phyloP scores from a whole-genome alignment of 1,140 invertebrate genomes.

The Drosophila seguyi region DNA sequence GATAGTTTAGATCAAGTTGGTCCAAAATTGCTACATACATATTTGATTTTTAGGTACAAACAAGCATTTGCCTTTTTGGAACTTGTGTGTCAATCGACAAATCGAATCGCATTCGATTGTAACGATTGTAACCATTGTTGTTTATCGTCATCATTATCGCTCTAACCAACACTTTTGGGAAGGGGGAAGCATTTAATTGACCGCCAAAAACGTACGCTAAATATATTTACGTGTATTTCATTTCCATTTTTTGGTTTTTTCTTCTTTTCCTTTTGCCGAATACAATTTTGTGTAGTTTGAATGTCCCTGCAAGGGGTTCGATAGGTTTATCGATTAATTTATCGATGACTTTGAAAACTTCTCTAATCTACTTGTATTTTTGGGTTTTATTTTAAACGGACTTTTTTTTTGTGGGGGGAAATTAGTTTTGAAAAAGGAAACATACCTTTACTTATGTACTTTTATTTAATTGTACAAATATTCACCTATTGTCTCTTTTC shows the following conservation, averaged over 20 bases:
- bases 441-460: neutral
- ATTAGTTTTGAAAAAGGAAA: neutral
- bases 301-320: conserved; percentile 32
- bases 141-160: neutral
- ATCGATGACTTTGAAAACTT: neutral
- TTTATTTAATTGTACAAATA: conserved; percentile 5
- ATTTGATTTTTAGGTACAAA: conserved; percentile 45
- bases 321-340: neutral
- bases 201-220: conserved; percentile 55
- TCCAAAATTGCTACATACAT: conserved; percentile 73
- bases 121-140: neutral
- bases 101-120: conserved; percentile 25
- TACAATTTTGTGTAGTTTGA: neutral
- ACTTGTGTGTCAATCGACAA: conserved; percentile 12
- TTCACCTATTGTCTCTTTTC: conserved; percentile 28
- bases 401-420: neutral
- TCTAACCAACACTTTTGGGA: conserved; percentile 38
- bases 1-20: conserved; percentile 40
- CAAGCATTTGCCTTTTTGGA: conserved; percentile 53
- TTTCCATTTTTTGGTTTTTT: neutral
- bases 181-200: conserved; percentile 57
- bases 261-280: conserved; percentile 31
- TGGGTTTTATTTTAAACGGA: neutral
- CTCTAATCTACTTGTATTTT: neutral
- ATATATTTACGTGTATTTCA: conserved; percentile 10